A percentile compares a stretch with the other conserved stretches of the same genome.
These are phyloP conservation scores for Parapsyche elsis DNA, from an alignment of 1,140 invertebrate genomes.

Conservation along the genomic window DNA sequence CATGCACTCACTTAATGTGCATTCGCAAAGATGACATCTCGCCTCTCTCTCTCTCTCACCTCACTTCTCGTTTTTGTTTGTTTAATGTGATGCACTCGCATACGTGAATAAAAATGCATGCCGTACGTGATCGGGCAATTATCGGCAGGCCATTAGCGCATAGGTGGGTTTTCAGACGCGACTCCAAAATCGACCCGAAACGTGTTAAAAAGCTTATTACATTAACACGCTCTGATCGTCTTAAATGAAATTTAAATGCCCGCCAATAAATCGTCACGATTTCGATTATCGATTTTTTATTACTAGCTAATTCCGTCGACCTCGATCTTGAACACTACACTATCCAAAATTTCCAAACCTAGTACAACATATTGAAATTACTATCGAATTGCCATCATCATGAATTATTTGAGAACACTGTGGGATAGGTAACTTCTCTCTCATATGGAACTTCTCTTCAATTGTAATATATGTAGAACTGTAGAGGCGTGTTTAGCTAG, in stretches of 20 bases:
- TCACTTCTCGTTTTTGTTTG: not conserved
- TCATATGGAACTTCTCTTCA: not conserved
- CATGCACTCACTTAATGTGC: no score
- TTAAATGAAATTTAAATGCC: not conserved
- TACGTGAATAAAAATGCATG: conserved; percentile 10
- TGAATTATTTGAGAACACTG: no score
- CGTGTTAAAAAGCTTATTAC: conserved; percentile 23
- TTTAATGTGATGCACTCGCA: conserved; percentile 21
- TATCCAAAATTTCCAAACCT: not conserved
- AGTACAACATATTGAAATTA: no score
- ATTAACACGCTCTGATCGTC: conserved; percentile 2
- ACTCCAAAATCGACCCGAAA: not conserved
- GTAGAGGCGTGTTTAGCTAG: not conserved
- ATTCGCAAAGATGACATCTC: no score
- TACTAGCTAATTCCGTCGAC: not conserved
- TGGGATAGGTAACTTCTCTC: no score
- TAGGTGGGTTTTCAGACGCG: not conserved
- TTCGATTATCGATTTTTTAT: conserved; percentile 5
- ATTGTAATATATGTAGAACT: no score
- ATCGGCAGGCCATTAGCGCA: conserved; percentile 36
- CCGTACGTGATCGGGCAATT: conserved; percentile 45
- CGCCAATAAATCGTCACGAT: not conserved
- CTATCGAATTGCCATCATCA: no score
- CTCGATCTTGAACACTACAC: not conserved
- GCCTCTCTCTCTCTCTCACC: not conserved